phyloP scores from a whole-genome alignment of 1,140 invertebrate species.

The Mamestra configurata region DNA sequence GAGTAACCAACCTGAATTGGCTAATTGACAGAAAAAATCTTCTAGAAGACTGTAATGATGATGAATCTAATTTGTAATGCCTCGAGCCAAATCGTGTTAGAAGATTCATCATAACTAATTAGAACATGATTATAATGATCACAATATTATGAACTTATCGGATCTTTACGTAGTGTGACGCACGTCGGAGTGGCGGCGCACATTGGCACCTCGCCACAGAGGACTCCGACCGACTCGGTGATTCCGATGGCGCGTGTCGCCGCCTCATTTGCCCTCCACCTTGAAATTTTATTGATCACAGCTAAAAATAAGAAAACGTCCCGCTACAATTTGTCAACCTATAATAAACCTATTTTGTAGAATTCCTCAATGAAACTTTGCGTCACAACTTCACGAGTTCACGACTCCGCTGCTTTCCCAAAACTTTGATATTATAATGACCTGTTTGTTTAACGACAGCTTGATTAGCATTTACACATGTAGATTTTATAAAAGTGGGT shows the following conservation, averaged over 20 bases:
- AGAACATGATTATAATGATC: constrained; percentile 5
- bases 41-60: neutral
- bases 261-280: constrained; percentile 57
- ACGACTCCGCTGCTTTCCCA: neutral
- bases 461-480: constrained; percentile 10
- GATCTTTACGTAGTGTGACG: constrained; percentile 53
- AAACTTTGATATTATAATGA: constrained; percentile 3
- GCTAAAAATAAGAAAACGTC: constrained; percentile 59
- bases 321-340: neutral
- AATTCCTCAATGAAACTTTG: constrained; percentile 45
- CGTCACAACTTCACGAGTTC: constrained; percentile 20
- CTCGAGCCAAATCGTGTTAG: neutral
- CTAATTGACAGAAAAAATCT: neutral
- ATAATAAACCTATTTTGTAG: constrained; percentile 23
- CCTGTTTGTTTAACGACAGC: neutral
- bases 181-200: constrained; percentile 49
- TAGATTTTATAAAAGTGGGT: constrained; percentile 29
- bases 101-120: constrained; percentile 22
- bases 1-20: neutral
- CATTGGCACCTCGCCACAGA: constrained; percentile 65
- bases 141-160: constrained; percentile 7
- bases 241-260: constrained; percentile 54
- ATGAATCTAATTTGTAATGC: neutral
- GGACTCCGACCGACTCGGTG: constrained; percentile 61
- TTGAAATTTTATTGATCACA: constrained; percentile 61